Percentiles rank a stretch among this genome's conserved stretches.
Evolutionary conservation across 1,140 invertebrate genomes (phyloP).

Genomic region (Aphelenchoides fujianensis): DNA sequence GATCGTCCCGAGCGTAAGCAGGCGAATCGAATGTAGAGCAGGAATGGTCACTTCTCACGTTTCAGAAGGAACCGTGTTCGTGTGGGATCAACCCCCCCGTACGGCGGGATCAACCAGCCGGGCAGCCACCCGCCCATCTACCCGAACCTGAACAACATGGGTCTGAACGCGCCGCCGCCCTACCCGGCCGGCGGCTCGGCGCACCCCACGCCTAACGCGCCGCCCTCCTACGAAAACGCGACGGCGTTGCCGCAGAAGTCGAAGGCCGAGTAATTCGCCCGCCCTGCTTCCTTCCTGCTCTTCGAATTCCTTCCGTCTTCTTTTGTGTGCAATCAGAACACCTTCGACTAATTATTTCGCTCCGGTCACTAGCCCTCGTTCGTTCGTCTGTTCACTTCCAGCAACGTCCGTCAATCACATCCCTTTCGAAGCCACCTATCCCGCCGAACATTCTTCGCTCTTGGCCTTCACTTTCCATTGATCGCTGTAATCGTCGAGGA

Average conservation of each 20-base stretch:
- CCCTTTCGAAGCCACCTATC: too few relatives aligned
- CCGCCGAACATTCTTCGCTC: too few relatives aligned
- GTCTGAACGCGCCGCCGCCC: slow-evolving; percentile 26
- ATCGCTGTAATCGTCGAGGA: too few relatives aligned
- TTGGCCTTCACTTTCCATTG: too few relatives aligned
- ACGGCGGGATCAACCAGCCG: slow-evolving; percentile 36
- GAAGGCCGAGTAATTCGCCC: slow-evolving; percentile 15
- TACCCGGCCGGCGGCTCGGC: slow-evolving; percentile 33
- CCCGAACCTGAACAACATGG: slow-evolving; percentile 5
- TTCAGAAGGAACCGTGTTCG: slow-evolving; percentile 45
- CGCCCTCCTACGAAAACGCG: slow-evolving; percentile 38
- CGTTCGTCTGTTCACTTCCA: too few relatives aligned
- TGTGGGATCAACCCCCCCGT: slow-evolving; percentile 50
- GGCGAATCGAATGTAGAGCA: too few relatives aligned
- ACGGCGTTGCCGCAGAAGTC: slow-evolving; percentile 34
- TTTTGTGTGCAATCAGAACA: too few relatives aligned
- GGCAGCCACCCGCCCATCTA: slow-evolving; percentile 6
- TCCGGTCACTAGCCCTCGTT: too few relatives aligned
- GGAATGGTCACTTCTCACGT: slow-evolving; percentile 12
- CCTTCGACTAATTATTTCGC: too few relatives aligned
- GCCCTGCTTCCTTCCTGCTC: too few relatives aligned
- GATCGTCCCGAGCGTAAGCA: slow-evolving; percentile 40
- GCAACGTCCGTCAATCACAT: too few relatives aligned
- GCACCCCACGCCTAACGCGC: slow-evolving; percentile 7
- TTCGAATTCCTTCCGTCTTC: too few relatives aligned